Conservation (phyloP, 2,113 vertebrate species). For the Cyanocitta stelleri region DNA sequence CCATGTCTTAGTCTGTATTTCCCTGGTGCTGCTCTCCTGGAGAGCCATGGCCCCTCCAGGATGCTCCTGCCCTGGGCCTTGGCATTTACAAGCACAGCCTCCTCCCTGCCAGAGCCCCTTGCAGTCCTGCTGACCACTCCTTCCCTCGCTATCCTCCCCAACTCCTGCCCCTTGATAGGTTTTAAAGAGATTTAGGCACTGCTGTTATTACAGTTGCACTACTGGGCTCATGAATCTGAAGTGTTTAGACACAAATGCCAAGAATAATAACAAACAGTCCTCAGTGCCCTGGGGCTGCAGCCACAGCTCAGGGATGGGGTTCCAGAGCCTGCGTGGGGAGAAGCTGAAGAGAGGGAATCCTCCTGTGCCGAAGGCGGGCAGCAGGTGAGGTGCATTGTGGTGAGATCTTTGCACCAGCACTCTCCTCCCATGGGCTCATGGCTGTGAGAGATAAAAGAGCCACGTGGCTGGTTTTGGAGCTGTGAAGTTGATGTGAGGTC, state of each 20-base stretch:
- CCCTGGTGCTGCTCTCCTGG: neutral
- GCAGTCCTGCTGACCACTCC: neutral
- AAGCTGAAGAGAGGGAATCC: neutral
- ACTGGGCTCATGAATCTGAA: neutral
- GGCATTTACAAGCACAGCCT: neutral
- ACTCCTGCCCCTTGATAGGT: neutral
- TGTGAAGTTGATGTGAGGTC: neutral
- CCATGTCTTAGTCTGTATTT: neutral
- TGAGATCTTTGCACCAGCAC: neutral
- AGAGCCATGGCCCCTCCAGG: neutral
- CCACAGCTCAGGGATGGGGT: neutral
- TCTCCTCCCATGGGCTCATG: neutral
- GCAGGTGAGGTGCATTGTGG: accelerated
- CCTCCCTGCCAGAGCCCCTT: neutral
- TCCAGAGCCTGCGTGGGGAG: neutral
- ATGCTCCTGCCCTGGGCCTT: neutral
- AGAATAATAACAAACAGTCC: neutral
- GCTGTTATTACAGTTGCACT: neutral
- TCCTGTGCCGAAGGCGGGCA: neutral
- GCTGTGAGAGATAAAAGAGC: neutral
- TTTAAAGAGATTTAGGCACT: neutral
- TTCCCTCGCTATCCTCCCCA: neutral
- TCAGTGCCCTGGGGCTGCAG: neutral
- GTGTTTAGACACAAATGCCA: neutral
- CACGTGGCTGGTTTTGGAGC: accelerated